Evolutionary conservation across 2,888 invertebrate genomes (phyloP).

Genomic region (Scaeva pyrastri): DNA sequence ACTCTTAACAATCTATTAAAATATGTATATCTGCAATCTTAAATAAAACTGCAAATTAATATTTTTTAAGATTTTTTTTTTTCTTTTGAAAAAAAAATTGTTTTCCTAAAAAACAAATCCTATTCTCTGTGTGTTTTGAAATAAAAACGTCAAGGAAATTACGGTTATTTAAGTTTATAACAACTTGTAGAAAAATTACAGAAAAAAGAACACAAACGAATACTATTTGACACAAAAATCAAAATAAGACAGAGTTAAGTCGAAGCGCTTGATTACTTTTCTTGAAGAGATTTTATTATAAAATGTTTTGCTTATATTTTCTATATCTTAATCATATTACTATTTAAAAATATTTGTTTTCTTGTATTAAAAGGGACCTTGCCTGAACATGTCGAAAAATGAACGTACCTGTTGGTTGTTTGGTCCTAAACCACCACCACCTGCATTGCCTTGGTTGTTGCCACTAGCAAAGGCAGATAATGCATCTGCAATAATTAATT

Average conservation of each 20-base stretch:
- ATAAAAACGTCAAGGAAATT: constrained; percentile 3
- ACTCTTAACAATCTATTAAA: no score
- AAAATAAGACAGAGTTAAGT: constrained; percentile 29
- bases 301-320: constrained; percentile 15
- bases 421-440: constrained; percentile 77
- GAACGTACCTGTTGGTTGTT: constrained; percentile 79
- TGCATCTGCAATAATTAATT: constrained; percentile 51
- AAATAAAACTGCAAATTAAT: no score
- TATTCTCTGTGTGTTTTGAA: not conserved
- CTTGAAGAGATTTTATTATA: constrained; percentile 39
- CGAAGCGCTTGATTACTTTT: constrained; percentile 25
- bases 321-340: not conserved
- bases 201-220: constrained; percentile 9
- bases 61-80: no score
- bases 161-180: constrained; percentile 21
- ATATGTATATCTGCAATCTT: no score
- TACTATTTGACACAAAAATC: constrained; percentile 21
- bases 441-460: constrained; percentile 75
- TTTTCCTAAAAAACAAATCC: not conserved
- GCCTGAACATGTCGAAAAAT: constrained; percentile 78
- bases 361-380: constrained; percentile 51
- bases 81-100: not conserved
- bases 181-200: constrained; percentile 8
- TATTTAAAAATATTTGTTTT: constrained; percentile 19
- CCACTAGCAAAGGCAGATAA: constrained; percentile 77